Evolutionary conservation across 2,888 invertebrate species (phyloP), one percentile per base, ranked within the genome.

Genomic region (Kuschelorhynchus macadamiae): DNA sequence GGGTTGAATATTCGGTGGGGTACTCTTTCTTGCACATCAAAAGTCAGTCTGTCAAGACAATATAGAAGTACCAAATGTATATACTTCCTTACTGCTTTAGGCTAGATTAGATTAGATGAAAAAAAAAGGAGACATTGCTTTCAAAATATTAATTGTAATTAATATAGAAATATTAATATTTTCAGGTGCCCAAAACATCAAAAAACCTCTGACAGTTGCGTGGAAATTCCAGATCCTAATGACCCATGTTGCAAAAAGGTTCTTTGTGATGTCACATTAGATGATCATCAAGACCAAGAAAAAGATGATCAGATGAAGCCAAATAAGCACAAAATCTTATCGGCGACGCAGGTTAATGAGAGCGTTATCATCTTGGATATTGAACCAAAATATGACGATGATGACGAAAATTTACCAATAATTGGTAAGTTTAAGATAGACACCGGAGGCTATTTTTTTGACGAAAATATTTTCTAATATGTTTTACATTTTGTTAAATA

Each of bases 241-340:
- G 95, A 96, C 80, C 85, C 90, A 0, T 96, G 96, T 79, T 96
- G 96, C 77, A 93, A 91, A 74, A 88, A 94, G 70, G 91, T 95
- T 68, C 86, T 95, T 1, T 96, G 96, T 80, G 95, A 94, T 78
- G 94, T 94, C 2, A 92, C 93, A 0, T 86, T 93, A 16, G 92
- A 92, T 71, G 93, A 88, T 56, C 92, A 92, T 71, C 93, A 93
- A 71, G 65, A 65, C 11, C 61, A 56, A 1, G 69, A 69, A 14
- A 69, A 69, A 50, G 69, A 64, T 11, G 50, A 53, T 2, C 12
- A 16, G 20, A 33, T 30, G 12, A 59, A 69, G 56, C 36, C 44
- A 9, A 39, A 49, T 5, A 32, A 30, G 12, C 71, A 74, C 18
- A 81, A 79, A 75, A 68, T 84, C 42, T 32, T 80, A 30, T 74